These are phyloP conservation scores for Sebastes schlegelii DNA, from an alignment of 2,113 vertebrate genomes.

Conservation along the genomic window DNA sequence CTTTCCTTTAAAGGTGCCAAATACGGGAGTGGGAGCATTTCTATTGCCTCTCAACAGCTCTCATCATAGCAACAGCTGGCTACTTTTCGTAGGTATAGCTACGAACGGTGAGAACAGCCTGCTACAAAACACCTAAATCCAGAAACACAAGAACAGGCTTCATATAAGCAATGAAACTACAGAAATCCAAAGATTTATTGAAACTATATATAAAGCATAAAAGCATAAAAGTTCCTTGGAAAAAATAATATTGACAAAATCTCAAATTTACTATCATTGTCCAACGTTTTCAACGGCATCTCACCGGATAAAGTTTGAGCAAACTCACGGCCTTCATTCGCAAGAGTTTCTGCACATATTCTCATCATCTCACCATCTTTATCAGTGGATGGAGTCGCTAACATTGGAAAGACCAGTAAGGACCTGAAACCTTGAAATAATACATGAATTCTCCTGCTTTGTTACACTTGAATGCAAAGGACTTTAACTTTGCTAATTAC, in stretches of 20 bases:
- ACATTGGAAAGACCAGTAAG: too few relatives aligned
- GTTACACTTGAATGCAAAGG: neutral
- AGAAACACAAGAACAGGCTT: neutral
- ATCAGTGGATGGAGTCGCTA: neutral
- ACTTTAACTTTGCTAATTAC: neutral
- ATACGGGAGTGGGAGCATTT: too few relatives aligned
- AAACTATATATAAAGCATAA: too few relatives aligned
- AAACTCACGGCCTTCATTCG: neutral
- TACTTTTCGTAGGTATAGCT: too few relatives aligned
- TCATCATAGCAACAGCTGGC: too few relatives aligned
- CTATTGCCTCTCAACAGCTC: too few relatives aligned
- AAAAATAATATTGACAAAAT: neutral
- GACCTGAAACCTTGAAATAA: neutral
- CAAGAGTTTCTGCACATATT: neutral
- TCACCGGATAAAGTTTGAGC: neutral
- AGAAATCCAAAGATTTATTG: neutral
- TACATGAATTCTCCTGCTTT: neutral
- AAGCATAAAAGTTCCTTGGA: neutral
- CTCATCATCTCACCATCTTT: neutral
- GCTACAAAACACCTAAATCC: neutral
- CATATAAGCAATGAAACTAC: neutral
- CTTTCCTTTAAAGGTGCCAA: neutral
- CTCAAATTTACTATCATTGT: neutral
- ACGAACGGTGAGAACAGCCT: too few relatives aligned
- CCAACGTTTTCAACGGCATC: neutral